A percentile compares a stretch with the other conserved stretches of the same genome.
Conservation (phyloP, 2,113 vertebrate species). For the Zootoca vivipara region DNA sequence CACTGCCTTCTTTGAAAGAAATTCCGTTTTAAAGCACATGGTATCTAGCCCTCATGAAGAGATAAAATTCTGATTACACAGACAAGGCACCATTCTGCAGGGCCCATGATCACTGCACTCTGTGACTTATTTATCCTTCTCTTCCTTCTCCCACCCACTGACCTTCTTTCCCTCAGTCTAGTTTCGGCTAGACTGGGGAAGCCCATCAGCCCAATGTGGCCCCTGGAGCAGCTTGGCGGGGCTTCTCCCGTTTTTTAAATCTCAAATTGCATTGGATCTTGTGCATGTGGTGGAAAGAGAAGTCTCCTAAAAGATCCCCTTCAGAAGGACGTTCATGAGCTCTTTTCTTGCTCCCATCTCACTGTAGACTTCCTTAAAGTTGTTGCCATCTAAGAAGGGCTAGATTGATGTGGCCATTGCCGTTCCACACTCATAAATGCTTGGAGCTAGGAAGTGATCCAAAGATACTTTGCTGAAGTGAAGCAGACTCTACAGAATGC, state of each 20-base stretch:
- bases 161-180: background rate
- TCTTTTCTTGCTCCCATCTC: background rate
- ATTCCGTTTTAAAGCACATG: background rate
- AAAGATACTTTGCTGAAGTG: background rate
- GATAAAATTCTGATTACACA: background rate
- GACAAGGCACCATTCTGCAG: background rate
- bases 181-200: no score
- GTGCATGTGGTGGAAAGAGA: no score
- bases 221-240: no score
- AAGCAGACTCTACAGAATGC: background rate
- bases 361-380: background rate
- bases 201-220: no score
- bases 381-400: background rate
- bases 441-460: background rate
- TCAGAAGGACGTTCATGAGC: background rate
- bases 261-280: no score
- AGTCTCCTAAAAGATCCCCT: no score
- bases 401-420: background rate
- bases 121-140: background rate
- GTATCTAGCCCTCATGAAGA: background rate
- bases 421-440: background rate
- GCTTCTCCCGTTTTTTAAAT: no score
- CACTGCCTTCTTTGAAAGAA: background rate
- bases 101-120: background rate
- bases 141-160: background rate